Evolutionary conservation across 2,797 vertebrate genomes (phyloP), one percentile per base, ranked within the genome.

Genomic region (Australoheros facetus): DNA sequence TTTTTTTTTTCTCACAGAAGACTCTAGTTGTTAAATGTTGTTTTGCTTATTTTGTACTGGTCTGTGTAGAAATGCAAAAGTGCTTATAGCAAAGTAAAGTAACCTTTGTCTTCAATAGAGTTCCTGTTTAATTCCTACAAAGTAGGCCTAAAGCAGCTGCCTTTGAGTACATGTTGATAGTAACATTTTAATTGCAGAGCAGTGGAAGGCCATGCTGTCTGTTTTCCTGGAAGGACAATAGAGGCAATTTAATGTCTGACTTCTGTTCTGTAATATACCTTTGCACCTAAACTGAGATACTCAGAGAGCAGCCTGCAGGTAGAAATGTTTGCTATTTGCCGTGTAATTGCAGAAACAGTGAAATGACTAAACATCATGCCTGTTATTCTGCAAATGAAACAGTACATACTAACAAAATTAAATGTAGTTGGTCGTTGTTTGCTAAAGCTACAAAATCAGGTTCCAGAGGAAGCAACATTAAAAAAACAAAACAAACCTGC

Each of bases 171-270:
- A 23, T 23, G 42, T 12, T 69, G 58, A 59, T 53, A 58, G n/a
- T 55, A 83, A 73, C 66, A 79, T 81, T 89, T 88, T 58, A 81
- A 77, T 86, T 62, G 75, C 23, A 39, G n/a, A 73, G 7, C 62
- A 30, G 48, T 37, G 66, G 45, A 78, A 69, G 34, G 62, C 13
- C 42, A 19, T 57, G 59, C 51, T 17, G 5, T 81, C 30, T 64
- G 75, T 75, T 85, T 88, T 87, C 19, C 32, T 75, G 54, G 45
- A 77, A 53, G 64, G 82, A 71, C 70, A 66, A 59, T 45, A 30
- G 13, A 72, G 59, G 42, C 28, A 74, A 79, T 81, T 81, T 88
- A 62, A 75, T 77, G 59, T 76, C 37, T 62, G 73, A 60, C 62
- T 78, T 84, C 42, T 78, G 28, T 56, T 76, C 56, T 85, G 59